Base-by-base conservation (phyloP, 2,888 invertebrate genomes). In the Timandra comae region DNA sequence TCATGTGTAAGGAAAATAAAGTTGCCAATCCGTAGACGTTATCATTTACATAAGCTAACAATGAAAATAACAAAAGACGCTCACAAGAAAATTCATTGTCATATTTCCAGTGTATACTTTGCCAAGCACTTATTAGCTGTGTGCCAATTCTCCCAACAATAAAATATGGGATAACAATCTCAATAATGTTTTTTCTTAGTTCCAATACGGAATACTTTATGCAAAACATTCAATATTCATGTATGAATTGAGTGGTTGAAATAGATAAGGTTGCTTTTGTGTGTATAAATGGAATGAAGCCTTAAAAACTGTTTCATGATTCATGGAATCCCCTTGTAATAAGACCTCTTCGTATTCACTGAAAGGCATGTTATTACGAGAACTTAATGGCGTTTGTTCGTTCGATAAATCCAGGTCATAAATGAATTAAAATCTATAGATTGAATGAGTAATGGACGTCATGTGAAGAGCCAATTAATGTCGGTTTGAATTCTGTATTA, bases 61-160 rank as follows among this genome's bases (percentile, higher is more conserved):
- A 64, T 68, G 55, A 51, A 54, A 59, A 59, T 60, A 64, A 64
- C 62, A 67, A 64, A 66, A 58, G 60, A 56, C 50, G 51, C 48
- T 51, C 40, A 56, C 52, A 59, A 61, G 56, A 54, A 60, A 52
- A 49, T 50, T 49, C 52, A 53, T 55, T 53, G 52, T 58, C 56
- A 57, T 64, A 57, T 54, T 43, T 52, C 51, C 36, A 43, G 44
- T 41, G 49, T 50, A 39, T 43, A 39, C 50, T 42, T n/a, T 54
- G 58, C 52, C 52, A 53, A 60, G 47, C 44, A 38, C 56, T 49
- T 52, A 43, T 49, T 46, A 43, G 43, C n/a, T n/a, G 29, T 32
- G 30, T 29, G 39, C 29, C 34, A 37, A 37, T 42, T 28, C 12
- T 25, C 9, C 27, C 12, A 29, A 12, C 25, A 29, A 21, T 35